Evolutionary conservation across 2,113 vertebrate genomes (phyloP).

Genomic region (Rhinolophus ferrumequinum): DNA sequence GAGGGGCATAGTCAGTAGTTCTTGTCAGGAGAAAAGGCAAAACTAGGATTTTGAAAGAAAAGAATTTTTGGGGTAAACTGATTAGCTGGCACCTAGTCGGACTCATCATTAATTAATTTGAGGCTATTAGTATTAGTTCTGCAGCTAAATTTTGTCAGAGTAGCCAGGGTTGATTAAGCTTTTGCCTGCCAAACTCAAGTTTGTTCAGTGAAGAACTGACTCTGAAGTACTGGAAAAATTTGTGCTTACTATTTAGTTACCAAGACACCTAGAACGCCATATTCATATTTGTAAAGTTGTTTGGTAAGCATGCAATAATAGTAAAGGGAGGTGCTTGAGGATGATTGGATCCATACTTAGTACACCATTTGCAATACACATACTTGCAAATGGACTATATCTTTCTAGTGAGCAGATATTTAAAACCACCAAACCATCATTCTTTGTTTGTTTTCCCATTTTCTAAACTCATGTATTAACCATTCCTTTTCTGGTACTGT

Average conservation of each 20-base stretch:
- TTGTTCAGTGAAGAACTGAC: constrained; percentile 22
- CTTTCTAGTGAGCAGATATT: background rate
- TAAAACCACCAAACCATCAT: background rate
- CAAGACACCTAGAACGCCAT: background rate
- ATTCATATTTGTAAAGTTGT: background rate
- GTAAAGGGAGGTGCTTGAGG: background rate
- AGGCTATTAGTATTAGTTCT: constrained; percentile 15
- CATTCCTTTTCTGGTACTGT: background rate
- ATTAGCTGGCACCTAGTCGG: background rate
- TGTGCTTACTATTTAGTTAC: background rate
- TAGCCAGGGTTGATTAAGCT: constrained; percentile 25
- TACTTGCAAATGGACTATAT: background rate
- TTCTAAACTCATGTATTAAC: background rate
- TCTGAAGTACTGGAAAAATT: background rate
- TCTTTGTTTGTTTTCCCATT: background rate
- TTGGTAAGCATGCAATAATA: background rate
- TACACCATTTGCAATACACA: background rate
- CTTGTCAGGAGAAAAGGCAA: constrained; percentile 45
- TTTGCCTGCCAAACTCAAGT: constrained; percentile 48
- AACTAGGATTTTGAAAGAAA: background rate
- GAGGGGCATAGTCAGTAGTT: background rate
- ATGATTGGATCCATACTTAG: background rate
- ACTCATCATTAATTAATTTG: constrained; percentile 42
- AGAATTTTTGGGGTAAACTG: background rate
- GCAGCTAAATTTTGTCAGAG: constrained; percentile 38